phyloP scores from a whole-genome alignment of 23 tunicate species.

The Ciona savignyi region DNA sequence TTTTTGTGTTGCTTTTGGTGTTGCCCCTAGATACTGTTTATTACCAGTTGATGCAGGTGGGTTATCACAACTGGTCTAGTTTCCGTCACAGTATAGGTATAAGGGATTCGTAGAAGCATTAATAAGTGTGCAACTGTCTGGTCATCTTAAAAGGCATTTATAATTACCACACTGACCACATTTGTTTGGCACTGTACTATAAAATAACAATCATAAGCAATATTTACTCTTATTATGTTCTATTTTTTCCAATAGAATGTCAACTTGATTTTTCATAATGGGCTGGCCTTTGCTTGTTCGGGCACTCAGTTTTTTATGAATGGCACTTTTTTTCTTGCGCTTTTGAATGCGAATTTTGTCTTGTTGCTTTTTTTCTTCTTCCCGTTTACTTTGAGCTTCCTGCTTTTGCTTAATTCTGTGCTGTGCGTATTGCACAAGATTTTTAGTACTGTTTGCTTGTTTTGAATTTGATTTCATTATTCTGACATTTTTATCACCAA shows the following conservation, averaged over 20 bases:
- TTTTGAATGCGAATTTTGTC: conserved; percentile 21
- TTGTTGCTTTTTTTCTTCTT: conserved; percentile 19
- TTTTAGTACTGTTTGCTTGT: too few relatives aligned
- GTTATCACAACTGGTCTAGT: too few relatives aligned
- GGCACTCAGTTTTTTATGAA: conserved; percentile 37
- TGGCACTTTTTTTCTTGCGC: conserved; percentile 12
- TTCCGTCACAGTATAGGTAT: too few relatives aligned
- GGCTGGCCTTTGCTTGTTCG: conserved; percentile 82
- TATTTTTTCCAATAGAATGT: conserved; percentile 54
- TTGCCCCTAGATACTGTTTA: too few relatives aligned
- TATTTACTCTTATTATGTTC: conserved; percentile 42
- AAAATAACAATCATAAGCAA: conserved; percentile 8
- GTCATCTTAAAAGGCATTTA: background rate
- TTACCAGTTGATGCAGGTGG: too few relatives aligned
- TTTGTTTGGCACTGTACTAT: background rate
- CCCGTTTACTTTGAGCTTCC: too few relatives aligned
- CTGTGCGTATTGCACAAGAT: too few relatives aligned
- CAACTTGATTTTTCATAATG: conserved; percentile 56
- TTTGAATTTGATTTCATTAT: background rate
- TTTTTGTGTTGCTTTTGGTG: too few relatives aligned
- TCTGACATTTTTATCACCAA: background rate
- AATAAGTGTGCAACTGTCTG: background rate
- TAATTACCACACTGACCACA: background rate
- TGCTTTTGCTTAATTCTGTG: too few relatives aligned
- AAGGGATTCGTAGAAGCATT: too few relatives aligned